Conservation (phyloP, 2,888 invertebrate genomes). For the Cactoblastis cactorum region DNA sequence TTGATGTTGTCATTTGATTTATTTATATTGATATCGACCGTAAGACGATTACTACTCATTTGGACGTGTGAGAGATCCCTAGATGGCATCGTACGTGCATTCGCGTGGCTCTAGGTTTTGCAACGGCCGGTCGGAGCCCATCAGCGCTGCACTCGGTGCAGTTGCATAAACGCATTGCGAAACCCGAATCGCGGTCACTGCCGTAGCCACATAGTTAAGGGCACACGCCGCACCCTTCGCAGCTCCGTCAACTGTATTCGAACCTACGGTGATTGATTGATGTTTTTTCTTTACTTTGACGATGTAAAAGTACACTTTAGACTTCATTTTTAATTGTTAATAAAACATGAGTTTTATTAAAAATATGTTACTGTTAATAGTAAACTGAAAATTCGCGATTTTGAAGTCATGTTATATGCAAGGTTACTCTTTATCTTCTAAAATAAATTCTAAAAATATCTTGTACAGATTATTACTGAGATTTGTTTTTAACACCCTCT, state of each 20-base stretch:
- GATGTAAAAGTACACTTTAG: too few relatives aligned
- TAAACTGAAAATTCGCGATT: too few relatives aligned
- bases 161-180: conserved; percentile 73
- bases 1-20: background rate
- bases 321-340: too few relatives aligned
- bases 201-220: conserved; percentile 59
- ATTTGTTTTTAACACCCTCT: too few relatives aligned
- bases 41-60: background rate
- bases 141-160: conserved; percentile 69
- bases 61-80: conserved; percentile 20
- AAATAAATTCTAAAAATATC: too few relatives aligned
- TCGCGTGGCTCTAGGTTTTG: conserved; percentile 50
- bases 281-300: too few relatives aligned
- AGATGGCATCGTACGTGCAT: conserved; percentile 34
- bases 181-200: conserved; percentile 75
- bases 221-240: conserved; percentile 61
- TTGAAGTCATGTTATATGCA: too few relatives aligned
- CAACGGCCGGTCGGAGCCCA: conserved; percentile 61
- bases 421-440: too few relatives aligned
- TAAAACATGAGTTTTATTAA: too few relatives aligned
- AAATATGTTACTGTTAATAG: too few relatives aligned
- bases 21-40: background rate
- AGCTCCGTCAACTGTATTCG: conserved; percentile 26
- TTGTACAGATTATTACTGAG: too few relatives aligned
- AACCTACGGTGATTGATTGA: conserved; percentile 1